Evolutionary conservation across 1,140 invertebrate species (phyloP), one percentile per base, ranked within the genome.

Genomic region (Hylaeus anthracinus): DNA sequence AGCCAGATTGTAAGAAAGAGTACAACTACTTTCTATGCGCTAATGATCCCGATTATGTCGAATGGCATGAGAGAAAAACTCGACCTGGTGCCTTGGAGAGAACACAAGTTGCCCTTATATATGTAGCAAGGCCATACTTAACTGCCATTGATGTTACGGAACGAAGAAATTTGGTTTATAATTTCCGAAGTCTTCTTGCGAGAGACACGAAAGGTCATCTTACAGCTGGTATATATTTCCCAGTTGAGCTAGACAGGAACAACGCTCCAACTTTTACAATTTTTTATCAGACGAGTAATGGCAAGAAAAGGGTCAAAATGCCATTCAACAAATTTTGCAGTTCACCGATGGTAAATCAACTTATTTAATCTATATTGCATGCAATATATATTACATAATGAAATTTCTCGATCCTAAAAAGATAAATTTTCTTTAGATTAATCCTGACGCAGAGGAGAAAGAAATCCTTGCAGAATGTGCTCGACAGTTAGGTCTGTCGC

Each of bases 141-240:
- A 97, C 96, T 86, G 96, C 96, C 60, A 95, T 98, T 65, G 96
- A 97, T 91, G 96, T 98, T 43, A 97, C 97, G 0, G 97, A 98
- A 92, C 95, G 97, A 78, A 95, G 98, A 85, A 98, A 98, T 92
- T 93, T 98, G 81, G 96, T 97, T 37, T 98, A 98, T 91, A 96
- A 97, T 88, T 98, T 98, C 92, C 94, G 97, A 86, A 98, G 97
- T 89, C 94, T 98, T 5, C 92, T 98, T 41, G 95, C 96, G 10
- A 95, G 97, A 60, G 96, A 98, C 89, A 95, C 95, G 65, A 97
- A 97, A 86, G 97, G 97, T 53, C 95, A 96, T 72, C 94, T 98
- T 4, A 95, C 95, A 9, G 97, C 97, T 74, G 97, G 97, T 8
- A 93, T 98, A 70, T 98, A 98, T 92, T 98, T 98, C 89, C 95